phyloP scores from a whole-genome alignment of 1,140 invertebrate species.

The Monomorium pharaonis region DNA sequence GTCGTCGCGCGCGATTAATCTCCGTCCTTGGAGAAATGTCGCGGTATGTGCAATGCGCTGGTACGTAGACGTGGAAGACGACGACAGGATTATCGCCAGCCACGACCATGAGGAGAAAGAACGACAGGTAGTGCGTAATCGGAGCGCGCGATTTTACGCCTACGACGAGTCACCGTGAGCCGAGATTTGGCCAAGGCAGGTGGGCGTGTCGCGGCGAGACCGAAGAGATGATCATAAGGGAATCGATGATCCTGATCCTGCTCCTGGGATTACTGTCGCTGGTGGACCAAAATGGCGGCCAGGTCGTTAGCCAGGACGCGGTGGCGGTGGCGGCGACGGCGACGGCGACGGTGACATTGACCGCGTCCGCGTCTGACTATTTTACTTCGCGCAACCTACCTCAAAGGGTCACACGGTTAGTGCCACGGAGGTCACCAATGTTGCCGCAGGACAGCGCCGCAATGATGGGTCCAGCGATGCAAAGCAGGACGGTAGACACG shows the following conservation, averaged over 20 bases:
- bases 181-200: conserved; percentile 69
- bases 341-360: conserved; percentile 49
- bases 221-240: conserved; percentile 77
- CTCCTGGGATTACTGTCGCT: conserved; percentile 77
- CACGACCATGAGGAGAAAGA: conserved; percentile 78
- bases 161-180: conserved; percentile 56
- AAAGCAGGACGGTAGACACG: conserved; percentile 94
- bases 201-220: conserved; percentile 62
- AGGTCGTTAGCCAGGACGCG: conserved; percentile 54
- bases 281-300: conserved; percentile 74
- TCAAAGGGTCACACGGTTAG: conserved; percentile 80
- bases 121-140: conserved; percentile 78
- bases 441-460: conserved; percentile 76
- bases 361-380: conserved; percentile 9
- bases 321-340: conserved; percentile 41
- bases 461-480: conserved; percentile 88
- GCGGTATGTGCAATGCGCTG: conserved; percentile 51
- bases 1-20: conserved; percentile 73
- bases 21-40: conserved; percentile 37
- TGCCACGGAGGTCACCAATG: conserved; percentile 82
- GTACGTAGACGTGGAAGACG: conserved; percentile 77
- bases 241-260: conserved; percentile 77
- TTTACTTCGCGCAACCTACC: conserved; percentile 61
- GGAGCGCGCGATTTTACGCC: conserved; percentile 62
- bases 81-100: conserved; percentile 71